These are phyloP conservation scores for Hassar affinis DNA, from an alignment of 2,113 vertebrate species.

Conservation along the genomic window DNA sequence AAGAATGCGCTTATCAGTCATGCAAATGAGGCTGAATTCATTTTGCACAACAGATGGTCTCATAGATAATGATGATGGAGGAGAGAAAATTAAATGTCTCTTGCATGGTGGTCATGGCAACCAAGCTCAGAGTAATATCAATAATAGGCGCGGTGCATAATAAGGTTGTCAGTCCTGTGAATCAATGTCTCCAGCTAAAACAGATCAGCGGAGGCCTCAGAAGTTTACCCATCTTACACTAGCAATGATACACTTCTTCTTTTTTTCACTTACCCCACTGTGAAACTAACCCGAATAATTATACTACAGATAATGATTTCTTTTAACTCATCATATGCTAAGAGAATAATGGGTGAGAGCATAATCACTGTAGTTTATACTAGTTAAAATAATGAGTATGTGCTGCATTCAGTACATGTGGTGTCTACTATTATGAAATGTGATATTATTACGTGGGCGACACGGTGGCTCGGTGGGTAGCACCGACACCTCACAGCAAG, in stretches of 20 bases:
- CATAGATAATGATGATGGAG: constrained; percentile 99
- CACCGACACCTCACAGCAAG: too few relatives aligned
- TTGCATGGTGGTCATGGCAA: constrained; percentile 99
- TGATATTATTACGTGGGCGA: too few relatives aligned
- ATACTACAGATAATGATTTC: constrained; percentile 50
- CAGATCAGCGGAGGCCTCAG: constrained; percentile 77
- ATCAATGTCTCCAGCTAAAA: constrained; percentile 85
- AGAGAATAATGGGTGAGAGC: not conserved
- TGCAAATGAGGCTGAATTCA: constrained; percentile 99
- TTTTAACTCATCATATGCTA: constrained; percentile 21
- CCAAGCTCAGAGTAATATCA: constrained; percentile 98
- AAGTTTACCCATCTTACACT: constrained; percentile 45
- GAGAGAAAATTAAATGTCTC: constrained; percentile 99
- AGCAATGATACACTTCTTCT: constrained; percentile 16
- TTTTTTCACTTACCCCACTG: constrained; percentile 29
- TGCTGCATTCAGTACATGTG: not conserved
- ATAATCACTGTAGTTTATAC: constrained; percentile 17
- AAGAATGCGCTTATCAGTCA: constrained; percentile 99
- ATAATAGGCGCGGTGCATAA: constrained; percentile 99
- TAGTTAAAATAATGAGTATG: not conserved
- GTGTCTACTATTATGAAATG: constrained; percentile 5
- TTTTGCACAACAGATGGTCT: constrained; percentile 99
- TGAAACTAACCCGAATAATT: constrained; percentile 43
- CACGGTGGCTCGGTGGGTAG: too few relatives aligned
- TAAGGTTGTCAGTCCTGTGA: constrained; percentile 99